Percentiles rank a stretch among this genome's conserved stretches.
phyloP scores from a whole-genome alignment of 1,140 invertebrate species.

The Bombyx mori region DNA sequence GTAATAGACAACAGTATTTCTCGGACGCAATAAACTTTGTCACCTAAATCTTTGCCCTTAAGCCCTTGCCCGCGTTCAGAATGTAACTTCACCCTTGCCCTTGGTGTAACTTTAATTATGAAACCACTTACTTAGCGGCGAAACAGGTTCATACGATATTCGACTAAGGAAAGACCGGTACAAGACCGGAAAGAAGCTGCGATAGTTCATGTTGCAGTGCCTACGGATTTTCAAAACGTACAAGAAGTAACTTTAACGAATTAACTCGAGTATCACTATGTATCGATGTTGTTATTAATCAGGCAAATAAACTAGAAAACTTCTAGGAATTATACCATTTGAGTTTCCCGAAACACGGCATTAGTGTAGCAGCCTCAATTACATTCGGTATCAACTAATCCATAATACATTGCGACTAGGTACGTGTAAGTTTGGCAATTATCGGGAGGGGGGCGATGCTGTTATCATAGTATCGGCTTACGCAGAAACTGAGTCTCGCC shows the following conservation, averaged over 20 bases:
- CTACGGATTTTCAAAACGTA: too few species aligned
- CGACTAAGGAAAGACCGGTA: too few species aligned
- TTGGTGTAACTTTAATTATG: not conserved
- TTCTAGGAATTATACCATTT: too few species aligned
- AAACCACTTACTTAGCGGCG: too few species aligned
- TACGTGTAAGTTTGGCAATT: conserved; percentile 62
- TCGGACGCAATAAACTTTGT: conserved; percentile 64
- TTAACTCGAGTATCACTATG: too few species aligned
- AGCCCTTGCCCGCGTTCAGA: conserved; percentile 44
- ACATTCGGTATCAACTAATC: conserved; percentile 40
- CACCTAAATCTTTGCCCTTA: conserved; percentile 65
- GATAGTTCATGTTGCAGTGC: too few species aligned
- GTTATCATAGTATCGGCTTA: conserved; percentile 72
- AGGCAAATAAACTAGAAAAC: too few species aligned
- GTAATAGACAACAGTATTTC: conserved; percentile 66
- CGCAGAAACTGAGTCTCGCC: conserved; percentile 69
- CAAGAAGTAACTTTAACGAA: too few species aligned
- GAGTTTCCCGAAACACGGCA: too few species aligned
- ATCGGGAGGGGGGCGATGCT: conserved; percentile 60
- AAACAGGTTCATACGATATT: too few species aligned
- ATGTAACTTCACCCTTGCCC: conserved; percentile 18
- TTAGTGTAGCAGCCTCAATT: conserved; percentile 25
- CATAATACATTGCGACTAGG: conserved; percentile 41
- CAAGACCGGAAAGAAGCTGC: too few species aligned
- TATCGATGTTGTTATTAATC: too few species aligned